Evolutionary conservation across 2,797 vertebrate species (phyloP).

Genomic region (Pangasius sanitwongsei): DNA sequence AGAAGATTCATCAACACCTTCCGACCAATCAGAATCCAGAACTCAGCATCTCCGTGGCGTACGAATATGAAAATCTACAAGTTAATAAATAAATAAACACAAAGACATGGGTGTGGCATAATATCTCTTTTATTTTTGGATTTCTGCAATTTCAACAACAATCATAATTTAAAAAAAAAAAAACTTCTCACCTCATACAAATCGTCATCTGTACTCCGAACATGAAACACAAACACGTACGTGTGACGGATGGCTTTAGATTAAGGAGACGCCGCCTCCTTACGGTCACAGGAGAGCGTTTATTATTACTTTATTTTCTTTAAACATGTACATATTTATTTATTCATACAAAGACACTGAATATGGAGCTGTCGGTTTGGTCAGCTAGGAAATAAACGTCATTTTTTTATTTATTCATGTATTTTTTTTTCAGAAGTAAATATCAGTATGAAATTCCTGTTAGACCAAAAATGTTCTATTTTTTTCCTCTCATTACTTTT

Average conservation of each 20-base stretch:
- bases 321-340: constrained; percentile 30
- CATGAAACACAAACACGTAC: constrained; percentile 77
- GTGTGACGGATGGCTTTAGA: constrained; percentile 77
- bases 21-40: not conserved
- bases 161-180: constrained; percentile 82
- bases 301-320: constrained; percentile 44
- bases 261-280: constrained; percentile 69
- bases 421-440: not conserved
- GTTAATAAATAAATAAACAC: not conserved
- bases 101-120: constrained; percentile 52
- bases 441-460: not conserved
- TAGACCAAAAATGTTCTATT: not conserved
- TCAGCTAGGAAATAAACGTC: constrained; percentile 37
- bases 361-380: constrained; percentile 55
- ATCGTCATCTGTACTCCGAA: constrained; percentile 74
- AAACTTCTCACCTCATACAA: constrained; percentile 75
- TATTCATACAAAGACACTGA: constrained; percentile 33
- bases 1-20: not conserved
- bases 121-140: constrained; percentile 77
- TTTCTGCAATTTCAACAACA: constrained; percentile 74
- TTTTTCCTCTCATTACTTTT: not conserved
- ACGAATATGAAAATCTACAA: not conserved
- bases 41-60: not conserved
- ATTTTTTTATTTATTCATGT: not conserved
- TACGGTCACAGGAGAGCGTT: constrained; percentile 66